Conservation (phyloP, 1,140 invertebrate species). For the Trypoxylus dichotomus region DNA sequence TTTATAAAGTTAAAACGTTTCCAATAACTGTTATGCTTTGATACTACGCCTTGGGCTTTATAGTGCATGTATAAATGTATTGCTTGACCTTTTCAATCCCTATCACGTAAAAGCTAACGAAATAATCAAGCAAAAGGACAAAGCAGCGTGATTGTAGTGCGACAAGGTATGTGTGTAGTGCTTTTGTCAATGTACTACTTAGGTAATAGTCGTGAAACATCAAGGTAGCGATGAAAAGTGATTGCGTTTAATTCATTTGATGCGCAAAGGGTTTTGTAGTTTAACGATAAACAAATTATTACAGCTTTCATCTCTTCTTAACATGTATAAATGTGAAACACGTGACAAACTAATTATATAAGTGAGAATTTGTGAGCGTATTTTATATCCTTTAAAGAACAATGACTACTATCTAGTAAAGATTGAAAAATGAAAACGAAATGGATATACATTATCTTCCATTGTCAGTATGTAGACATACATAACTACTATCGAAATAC, state of each 20-base stretch:
- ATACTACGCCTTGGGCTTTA: too few species aligned
- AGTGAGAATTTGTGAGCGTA: too few species aligned
- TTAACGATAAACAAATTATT: constrained; percentile 14
- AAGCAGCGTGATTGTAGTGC: neutral
- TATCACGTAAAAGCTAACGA: neutral
- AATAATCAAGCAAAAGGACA: neutral
- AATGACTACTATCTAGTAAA: too few species aligned
- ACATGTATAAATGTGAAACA: neutral
- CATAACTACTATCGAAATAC: too few species aligned
- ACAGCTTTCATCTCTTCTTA: neutral
- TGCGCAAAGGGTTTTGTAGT: neutral
- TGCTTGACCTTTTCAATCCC: neutral
- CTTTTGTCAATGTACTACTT: neutral
- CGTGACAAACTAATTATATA: neutral
- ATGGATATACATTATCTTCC: too few species aligned
- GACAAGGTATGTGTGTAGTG: neutral
- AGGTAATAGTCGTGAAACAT: constrained; percentile 3
- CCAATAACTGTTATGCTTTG: too few species aligned
- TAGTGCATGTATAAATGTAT: neutral
- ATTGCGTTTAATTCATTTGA: neutral
- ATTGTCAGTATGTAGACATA: too few species aligned
- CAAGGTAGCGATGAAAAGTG: constrained; percentile 18
- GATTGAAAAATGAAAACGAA: too few species aligned
- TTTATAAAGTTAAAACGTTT: neutral
- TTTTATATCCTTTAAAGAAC: too few species aligned